Evolutionary conservation across 2,888 invertebrate genomes (phyloP).

Genomic region (Pollenia angustigena): DNA sequence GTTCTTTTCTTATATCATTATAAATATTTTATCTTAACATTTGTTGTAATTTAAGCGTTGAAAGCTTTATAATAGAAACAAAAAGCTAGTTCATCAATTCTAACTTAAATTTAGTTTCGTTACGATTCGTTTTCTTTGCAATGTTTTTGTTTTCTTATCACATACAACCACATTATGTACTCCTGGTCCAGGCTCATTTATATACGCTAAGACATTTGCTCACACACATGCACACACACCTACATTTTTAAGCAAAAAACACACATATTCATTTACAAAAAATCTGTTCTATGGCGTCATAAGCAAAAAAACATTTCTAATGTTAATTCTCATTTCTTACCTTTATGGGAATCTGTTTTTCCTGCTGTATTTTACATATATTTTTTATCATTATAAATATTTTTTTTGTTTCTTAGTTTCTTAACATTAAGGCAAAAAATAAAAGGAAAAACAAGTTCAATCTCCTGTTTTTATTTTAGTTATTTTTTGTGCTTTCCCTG

Average conservation of each 20-base stretch:
- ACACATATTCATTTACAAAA: too few species aligned
- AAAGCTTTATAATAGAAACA: slow-evolving; percentile 60
- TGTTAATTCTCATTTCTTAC: slow-evolving; percentile 55
- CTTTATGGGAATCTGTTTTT: slow-evolving; percentile 54
- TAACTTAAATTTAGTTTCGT: slow-evolving; percentile 68
- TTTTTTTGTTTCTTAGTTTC: slow-evolving; percentile 2
- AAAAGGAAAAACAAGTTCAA: slow-evolving; percentile 40
- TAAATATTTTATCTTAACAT: slow-evolving; percentile 39
- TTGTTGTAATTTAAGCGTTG: slow-evolving; percentile 8
- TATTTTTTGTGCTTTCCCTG: not conserved
- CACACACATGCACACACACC: slow-evolving; percentile 19
- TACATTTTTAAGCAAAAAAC: not conserved
- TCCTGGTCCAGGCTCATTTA: slow-evolving; percentile 39
- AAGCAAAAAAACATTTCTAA: slow-evolving; percentile 22
- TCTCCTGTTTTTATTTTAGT: slow-evolving; percentile 34
- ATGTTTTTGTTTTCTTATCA: slow-evolving; percentile 37
- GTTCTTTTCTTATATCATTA: not conserved
- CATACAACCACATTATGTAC: not conserved
- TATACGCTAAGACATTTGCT: slow-evolving; percentile 32
- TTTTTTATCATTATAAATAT: slow-evolving; percentile 64
- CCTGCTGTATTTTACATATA: slow-evolving; percentile 22
- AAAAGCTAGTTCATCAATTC: slow-evolving; percentile 76
- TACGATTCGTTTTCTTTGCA: not conserved
- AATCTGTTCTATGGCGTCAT: too few species aligned
- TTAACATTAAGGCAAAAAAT: not conserved